A percentile compares a stretch with the other conserved stretches of the same genome.
phyloP scores from a whole-genome alignment of 2,888 invertebrate species.

The Tetanocera ferruginea region DNA sequence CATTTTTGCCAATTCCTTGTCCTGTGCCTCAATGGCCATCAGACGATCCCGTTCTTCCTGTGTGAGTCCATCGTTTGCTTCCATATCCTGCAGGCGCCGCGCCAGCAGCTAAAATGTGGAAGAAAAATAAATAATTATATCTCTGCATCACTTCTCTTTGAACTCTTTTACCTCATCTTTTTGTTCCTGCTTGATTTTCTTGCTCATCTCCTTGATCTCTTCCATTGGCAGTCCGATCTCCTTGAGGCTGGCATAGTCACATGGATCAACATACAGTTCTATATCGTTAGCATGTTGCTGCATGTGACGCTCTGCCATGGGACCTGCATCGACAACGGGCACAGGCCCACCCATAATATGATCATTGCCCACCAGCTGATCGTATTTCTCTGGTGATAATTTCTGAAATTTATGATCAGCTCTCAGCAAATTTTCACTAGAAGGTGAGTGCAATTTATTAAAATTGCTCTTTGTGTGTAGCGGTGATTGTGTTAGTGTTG shows the following conservation, averaged over 20 bases:
- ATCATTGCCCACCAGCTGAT: slow-evolving; percentile 63
- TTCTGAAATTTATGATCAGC: slow-evolving; percentile 67
- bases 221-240: slow-evolving; percentile 72
- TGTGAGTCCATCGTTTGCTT: slow-evolving; percentile 74
- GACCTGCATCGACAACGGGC: slow-evolving; percentile 40
- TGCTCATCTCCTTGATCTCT: slow-evolving; percentile 73
- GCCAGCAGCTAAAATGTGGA: slow-evolving; percentile 76
- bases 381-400: slow-evolving; percentile 65
- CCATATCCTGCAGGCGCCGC: slow-evolving; percentile 81
- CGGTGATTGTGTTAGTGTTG: slow-evolving; percentile 36
- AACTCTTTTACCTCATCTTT: slow-evolving; percentile 78
- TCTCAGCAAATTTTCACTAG: slow-evolving; percentile 63
- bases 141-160: not conserved
- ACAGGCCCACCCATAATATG: not conserved
- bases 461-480: slow-evolving; percentile 44
- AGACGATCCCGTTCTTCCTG: slow-evolving; percentile 74
- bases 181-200: slow-evolving; percentile 77
- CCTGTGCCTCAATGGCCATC: slow-evolving; percentile 84
- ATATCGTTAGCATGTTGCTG: slow-evolving; percentile 64
- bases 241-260: slow-evolving; percentile 64
- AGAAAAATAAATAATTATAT: not conserved
- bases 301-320: slow-evolving; percentile 57
- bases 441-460: slow-evolving; percentile 58
- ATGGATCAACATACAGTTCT: slow-evolving; percentile 66
- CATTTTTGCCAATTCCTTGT: slow-evolving; percentile 82